Evolutionary conservation across 2,888 invertebrate species (phyloP), one percentile per base, ranked within the genome.

Genomic region (Pimpla rufipes): DNA sequence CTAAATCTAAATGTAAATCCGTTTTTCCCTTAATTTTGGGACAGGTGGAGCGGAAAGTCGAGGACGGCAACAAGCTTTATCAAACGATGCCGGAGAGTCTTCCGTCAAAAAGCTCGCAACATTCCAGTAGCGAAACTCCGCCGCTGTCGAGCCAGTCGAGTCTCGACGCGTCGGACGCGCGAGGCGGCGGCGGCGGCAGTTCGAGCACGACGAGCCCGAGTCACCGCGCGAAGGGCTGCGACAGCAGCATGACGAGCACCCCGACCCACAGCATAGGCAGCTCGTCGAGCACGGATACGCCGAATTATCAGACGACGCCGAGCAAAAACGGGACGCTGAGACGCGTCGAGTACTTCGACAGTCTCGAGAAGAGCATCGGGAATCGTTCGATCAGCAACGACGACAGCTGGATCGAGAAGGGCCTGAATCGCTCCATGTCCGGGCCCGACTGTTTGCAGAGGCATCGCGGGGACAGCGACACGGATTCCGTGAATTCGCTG

Each of bases 71-170:
- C 62, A 96, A 96, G 90, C 92, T 95, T 40, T 96, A 96, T 91
- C 96, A 95, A 93, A 96, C 96, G 18, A 95, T 96, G 96, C 96
- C 96, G 0, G 94, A 95, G 68, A 95, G 95, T 82, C 93, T 96
- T 64, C 94, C 95, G 11, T 95, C 95, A 11, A 94, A 95, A 88
- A 93, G 93, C 71, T 94, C 94, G 86, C 92, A 92, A 86, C 92
- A 92, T 86, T 94, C 94, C 81, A 94, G 90, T 86, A 81, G 73
- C 21, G 91, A 90, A 5, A 87, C 86, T 13, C 81, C 89, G 62
- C 85, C 89, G 8, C 81, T 85, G 29, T 87, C 89, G 0, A 75
- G 73, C 18, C 90, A 90, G 18, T 90, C 90, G 8, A 91, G 88
- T 76, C 74, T 88, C 16, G 90, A 91, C 37, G 85, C 85, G n/a